Base-by-base conservation (phyloP, 2,113 vertebrate genomes). In the Oplegnathus fasciatus region DNA sequence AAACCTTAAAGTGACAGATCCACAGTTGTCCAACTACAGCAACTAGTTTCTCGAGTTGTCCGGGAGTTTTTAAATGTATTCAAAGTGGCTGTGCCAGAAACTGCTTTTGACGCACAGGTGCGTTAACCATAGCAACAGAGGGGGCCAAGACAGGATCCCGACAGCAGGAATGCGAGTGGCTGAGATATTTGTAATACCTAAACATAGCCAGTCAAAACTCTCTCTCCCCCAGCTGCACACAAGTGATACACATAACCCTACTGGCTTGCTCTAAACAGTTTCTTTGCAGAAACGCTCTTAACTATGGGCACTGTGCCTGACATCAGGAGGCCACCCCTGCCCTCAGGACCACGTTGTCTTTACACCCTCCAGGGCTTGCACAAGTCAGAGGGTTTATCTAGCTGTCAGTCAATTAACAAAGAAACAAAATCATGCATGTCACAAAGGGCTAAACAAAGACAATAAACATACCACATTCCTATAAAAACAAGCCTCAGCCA, bases 121-220 rank as follows among this genome's bases (percentile, higher is more conserved):
- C 77, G 55, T 84, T 85, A 90, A 92, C 78, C 90, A 89, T 67
- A 89, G 90, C 90, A 93, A 93, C 85, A 71, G 82, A 81, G 84
- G 83, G 88, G 78, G 80, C 80, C 67, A 77, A 90, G 82, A 83
- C 68, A 78, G 85, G 75, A 91, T 86, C 65, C 57, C 83, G 44
- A 75, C 80, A 75, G 72, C 74, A 94, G 92, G 92, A 95, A 95
- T 94, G 92, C 32, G 71, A 90, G 80, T 37, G 84, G 87, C 84
- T 85, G 74, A 91, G 86, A 96, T 94, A 93, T 95, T 93, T 95
- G 91, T 87, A 94, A 94, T 94, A 93, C 83, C 91, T 92, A 93
- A 96, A 94, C 94, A 91, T 89, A 91, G 92, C 88, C 91, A 92
- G 91, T 94, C 92, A 94, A 94, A 95, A 93, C 86, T 74, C 84